Conservation (phyloP, 2,113 vertebrate species). For the Neopipo cinnamomea region DNA sequence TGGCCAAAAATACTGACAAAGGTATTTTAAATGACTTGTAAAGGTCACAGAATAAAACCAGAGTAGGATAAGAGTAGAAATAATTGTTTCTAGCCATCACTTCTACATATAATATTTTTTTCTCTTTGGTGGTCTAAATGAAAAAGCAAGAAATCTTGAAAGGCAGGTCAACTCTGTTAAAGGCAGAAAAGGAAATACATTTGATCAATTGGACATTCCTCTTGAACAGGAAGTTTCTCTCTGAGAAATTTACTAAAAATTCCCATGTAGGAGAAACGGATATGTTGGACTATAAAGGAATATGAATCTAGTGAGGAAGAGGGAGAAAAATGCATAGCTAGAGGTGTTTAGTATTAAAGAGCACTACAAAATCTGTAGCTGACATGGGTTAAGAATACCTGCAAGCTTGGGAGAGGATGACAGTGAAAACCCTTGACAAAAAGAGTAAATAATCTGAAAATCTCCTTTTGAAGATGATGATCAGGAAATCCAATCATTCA, state of each 20-base stretch:
- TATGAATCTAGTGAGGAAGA: background rate
- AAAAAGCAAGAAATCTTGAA: background rate
- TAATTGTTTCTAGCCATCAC: background rate
- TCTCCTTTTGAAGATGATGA: background rate
- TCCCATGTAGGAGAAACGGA: background rate
- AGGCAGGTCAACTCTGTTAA: background rate
- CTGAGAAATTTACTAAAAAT: background rate
- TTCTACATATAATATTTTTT: background rate
- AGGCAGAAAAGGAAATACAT: background rate
- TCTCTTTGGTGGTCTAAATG: background rate
- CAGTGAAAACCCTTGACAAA: background rate
- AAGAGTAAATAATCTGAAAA: background rate
- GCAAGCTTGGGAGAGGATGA: background rate
- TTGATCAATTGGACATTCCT: background rate
- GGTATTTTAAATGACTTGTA: background rate
- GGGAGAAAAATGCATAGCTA: background rate
- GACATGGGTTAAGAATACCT: background rate
- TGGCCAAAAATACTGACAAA: background rate
- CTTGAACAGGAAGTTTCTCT: background rate
- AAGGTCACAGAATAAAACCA: background rate
- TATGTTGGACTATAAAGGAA: background rate
- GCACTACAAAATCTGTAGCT: background rate
- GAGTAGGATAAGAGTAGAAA: background rate
- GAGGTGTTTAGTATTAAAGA: background rate
- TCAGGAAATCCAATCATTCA: background rate